Percentiles rank a stretch among this genome's conserved stretches.
Conservation (phyloP, 1,140 invertebrate species). For the Apis dorsata region DNA sequence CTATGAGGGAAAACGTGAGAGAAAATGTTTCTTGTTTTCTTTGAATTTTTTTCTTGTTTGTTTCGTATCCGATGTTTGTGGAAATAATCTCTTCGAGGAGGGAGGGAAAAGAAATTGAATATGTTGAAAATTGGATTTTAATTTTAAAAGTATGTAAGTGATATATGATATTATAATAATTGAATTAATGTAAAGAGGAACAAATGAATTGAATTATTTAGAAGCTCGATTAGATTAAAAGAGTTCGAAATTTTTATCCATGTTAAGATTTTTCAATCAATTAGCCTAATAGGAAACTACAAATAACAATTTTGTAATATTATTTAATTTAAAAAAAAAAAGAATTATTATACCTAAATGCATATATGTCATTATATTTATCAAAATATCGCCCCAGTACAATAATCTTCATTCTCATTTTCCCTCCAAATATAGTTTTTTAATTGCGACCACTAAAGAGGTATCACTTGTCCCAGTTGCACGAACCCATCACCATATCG, state of each 20-base stretch:
- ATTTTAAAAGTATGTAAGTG: too few species aligned
- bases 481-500: background rate
- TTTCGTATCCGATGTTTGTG: background rate
- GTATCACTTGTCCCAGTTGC: background rate
- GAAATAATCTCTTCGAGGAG: background rate
- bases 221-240: too few species aligned
- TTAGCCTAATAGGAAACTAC: too few species aligned
- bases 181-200: too few species aligned
- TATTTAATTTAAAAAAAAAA: too few species aligned
- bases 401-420: background rate
- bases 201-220: too few species aligned
- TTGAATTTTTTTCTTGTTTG: background rate
- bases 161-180: too few species aligned
- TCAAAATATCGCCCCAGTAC: background rate
- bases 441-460: background rate
- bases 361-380: background rate
- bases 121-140: too few species aligned
- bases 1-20: background rate
- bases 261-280: too few species aligned
- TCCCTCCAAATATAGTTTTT: background rate
- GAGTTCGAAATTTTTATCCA: too few species aligned
- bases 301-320: too few species aligned
- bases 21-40: background rate
- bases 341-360: too few species aligned
- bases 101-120: background rate